Base-by-base conservation (phyloP, 1,140 invertebrate genomes). In the Mamestra configurata region DNA sequence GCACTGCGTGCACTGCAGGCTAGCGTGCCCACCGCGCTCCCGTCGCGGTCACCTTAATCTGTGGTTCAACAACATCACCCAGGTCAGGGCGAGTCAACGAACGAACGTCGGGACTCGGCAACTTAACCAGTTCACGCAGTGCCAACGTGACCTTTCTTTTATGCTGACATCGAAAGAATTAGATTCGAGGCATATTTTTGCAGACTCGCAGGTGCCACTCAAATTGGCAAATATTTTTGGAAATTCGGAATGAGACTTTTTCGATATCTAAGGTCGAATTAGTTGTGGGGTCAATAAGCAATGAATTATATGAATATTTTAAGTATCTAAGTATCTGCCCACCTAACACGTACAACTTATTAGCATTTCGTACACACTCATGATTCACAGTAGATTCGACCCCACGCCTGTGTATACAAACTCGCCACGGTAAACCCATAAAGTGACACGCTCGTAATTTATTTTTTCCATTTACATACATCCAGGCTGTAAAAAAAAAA, bases 1-100 rank as follows among this genome's bases (percentile, higher is more conserved):
- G 22, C n/a, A 27, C 37, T 46, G 40, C n/a, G 43, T 72, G 49
- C 70, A 10, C 27, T 7, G 10, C 13, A 13, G 43, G 43, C 43
- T n/a, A 1, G 37, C 37, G 13, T 13, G 27, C 24, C 24, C 37
- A 66, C 15, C 64, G 18, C 8, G 24, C 35, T 15, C 24, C 37
- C 77, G 66, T 31, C 10, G 49, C 78, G 81, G 81, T 82, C 78
- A 83, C 81, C 78, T 80, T 75, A 24, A 57, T 6, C 49, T 53
- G 18, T 4, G 27, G 77, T 78, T 78, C 77, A 78, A 37, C 49
- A 64, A 75, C 59, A 77, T 31, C 15, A 20, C 20, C 6, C 43
- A 77, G 75, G 75, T 78, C 79, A 15, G 22, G 2, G 20, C 24
- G 46, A 79, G 80, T 79, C 80, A 82, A 49, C 43, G 15, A 15